Evolutionary conservation across 1,140 invertebrate genomes (phyloP).

Genomic region (Apocrypta bakeri): DNA sequence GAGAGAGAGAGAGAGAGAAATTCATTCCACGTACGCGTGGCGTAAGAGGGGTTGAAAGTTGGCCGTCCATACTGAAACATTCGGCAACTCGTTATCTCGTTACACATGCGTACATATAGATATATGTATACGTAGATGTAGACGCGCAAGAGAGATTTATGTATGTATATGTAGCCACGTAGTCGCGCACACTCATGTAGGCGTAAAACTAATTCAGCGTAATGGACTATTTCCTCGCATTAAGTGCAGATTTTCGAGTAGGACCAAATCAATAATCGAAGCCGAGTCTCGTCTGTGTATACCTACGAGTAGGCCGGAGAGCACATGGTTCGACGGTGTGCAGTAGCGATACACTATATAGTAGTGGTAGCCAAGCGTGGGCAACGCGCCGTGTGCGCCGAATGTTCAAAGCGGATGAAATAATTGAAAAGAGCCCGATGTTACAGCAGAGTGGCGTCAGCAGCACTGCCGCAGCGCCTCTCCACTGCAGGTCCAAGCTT

Average conservation of each 20-base stretch:
- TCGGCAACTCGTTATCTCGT: background rate
- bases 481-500: background rate
- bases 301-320: background rate
- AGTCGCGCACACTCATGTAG: background rate
- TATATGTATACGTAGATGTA: background rate
- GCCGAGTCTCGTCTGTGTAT: background rate
- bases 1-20: background rate
- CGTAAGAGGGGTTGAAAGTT: background rate
- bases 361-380: background rate
- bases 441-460: background rate
- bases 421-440: conserved; percentile 38
- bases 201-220: conserved; percentile 15
- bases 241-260: conserved; percentile 7
- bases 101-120: background rate
- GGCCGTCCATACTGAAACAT: background rate
- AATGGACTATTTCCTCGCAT: conserved; percentile 16
- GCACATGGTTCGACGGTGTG: background rate
- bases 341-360: background rate
- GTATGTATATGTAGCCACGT: too few relatives aligned
- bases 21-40: background rate
- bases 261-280: conserved; percentile 22
- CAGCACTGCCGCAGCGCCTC: background rate
- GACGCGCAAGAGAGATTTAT: background rate
- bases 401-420: conserved; percentile 23
- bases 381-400: background rate